Evolutionary conservation across 2,888 invertebrate species (phyloP).

Genomic region (Ceramica pisi): DNA sequence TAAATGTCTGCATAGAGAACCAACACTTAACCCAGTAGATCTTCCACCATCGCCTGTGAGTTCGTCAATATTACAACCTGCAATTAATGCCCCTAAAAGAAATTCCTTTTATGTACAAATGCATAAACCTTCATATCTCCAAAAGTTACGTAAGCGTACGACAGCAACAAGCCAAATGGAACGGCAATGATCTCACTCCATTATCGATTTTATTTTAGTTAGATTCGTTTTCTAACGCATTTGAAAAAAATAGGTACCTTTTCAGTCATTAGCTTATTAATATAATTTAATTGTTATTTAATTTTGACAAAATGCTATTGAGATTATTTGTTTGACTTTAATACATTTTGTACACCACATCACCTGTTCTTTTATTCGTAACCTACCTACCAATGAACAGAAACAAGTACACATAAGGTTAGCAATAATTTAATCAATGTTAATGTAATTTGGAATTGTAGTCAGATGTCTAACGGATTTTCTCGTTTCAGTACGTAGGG

Average conservation of each 20-base stretch:
- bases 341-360: slow-evolving; percentile 18
- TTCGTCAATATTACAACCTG: slow-evolving; percentile 33
- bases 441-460: neutral
- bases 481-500: slow-evolving; percentile 94
- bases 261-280: slow-evolving; percentile 1
- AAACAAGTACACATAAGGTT: slow-evolving; percentile 21
- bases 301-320: slow-evolving; percentile 9
- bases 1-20: slow-evolving; percentile 69
- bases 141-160: slow-evolving; percentile 19
- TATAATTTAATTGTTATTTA: neutral
- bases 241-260: neutral
- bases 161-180: slow-evolving; percentile 39
- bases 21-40: slow-evolving; percentile 34
- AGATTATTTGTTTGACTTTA: slow-evolving; percentile 6
- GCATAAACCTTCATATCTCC: slow-evolving; percentile 36
- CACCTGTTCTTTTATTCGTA: slow-evolving; percentile 20
- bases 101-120: slow-evolving; percentile 48
- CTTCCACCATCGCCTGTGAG: slow-evolving; percentile 4
- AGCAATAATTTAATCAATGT: slow-evolving; percentile 25
- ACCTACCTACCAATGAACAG: neutral
- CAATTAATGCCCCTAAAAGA: slow-evolving; percentile 5
- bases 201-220: neutral
- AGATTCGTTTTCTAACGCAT: slow-evolving; percentile 1
- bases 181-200: slow-evolving; percentile 26
- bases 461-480: slow-evolving; percentile 64